Evolutionary conservation across 2,888 invertebrate genomes (phyloP).

Genomic region (Scaeva pyrastri): DNA sequence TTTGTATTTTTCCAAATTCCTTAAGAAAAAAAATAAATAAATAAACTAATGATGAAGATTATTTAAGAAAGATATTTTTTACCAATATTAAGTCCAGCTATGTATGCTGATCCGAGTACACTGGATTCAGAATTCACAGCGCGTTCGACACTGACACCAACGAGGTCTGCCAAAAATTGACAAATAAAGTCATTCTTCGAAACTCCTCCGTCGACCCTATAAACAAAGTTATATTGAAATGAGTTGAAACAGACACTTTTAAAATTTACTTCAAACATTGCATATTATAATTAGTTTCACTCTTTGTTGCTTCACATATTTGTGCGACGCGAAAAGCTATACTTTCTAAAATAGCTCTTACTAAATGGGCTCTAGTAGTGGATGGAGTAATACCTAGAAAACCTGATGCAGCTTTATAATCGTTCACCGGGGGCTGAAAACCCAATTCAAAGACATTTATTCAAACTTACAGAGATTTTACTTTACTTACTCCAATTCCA

Average conservation of each 20-base stretch:
- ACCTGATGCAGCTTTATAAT: constrained; percentile 92
- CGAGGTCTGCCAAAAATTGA: constrained; percentile 93
- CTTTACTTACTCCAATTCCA: constrained; percentile 89
- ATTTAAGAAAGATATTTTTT: constrained; percentile 73
- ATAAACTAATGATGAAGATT: no score
- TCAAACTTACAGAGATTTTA: constrained; percentile 38
- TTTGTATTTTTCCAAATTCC: constrained; percentile 90
- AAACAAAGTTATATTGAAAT: constrained; percentile 7
- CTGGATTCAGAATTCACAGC: constrained; percentile 91
- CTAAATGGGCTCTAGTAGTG: constrained; percentile 90
- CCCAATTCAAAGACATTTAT: background rate
- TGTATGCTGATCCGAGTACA: constrained; percentile 92
- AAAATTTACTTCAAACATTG: constrained; percentile 86
- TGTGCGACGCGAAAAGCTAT: constrained; percentile 92
- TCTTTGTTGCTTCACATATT: constrained; percentile 89
- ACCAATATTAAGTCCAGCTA: constrained; percentile 93
- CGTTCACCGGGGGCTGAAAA: constrained; percentile 93
- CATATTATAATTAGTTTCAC: constrained; percentile 88
- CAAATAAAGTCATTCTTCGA: constrained; percentile 96
- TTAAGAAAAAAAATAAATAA: constrained; percentile 78
- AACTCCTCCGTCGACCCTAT: constrained; percentile 98
- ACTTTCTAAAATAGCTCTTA: constrained; percentile 93
- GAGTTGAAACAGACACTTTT: background rate
- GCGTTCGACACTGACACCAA: constrained; percentile 90
- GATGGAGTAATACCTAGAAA: constrained; percentile 89